phyloP scores from a whole-genome alignment of 2,888 invertebrate species.

The Vanessa cardui region DNA sequence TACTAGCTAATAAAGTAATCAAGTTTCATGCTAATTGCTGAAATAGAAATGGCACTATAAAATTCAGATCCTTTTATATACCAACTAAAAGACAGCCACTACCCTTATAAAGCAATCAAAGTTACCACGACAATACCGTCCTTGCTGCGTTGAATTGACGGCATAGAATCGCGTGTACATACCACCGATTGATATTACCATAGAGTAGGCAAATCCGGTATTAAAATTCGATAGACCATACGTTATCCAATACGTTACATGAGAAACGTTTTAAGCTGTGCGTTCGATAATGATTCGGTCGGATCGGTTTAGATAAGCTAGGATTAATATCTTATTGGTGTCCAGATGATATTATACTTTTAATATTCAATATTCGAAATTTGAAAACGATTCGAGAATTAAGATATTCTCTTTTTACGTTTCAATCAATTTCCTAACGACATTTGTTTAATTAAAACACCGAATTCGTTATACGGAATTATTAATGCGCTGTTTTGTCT shows the following conservation, averaged over 20 bases:
- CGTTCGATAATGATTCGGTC: constrained; percentile 49
- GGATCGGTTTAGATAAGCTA: constrained; percentile 43
- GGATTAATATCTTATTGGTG: constrained; percentile 35
- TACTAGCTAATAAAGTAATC: constrained; percentile 4
- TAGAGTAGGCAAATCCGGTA: constrained; percentile 69
- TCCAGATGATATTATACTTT: constrained; percentile 15
- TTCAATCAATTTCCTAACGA: no score
- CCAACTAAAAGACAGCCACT: constrained; percentile 21
- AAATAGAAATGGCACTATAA: constrained; percentile 30
- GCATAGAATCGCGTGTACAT: constrained; percentile 55
- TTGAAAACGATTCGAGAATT: no score
- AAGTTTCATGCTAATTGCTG: constrained; percentile 24
- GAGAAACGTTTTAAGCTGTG: constrained; percentile 74
- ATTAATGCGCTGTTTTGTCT: background rate
- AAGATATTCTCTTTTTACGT: no score
- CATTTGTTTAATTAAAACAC: no score
- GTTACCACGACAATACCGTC: constrained; percentile 34
- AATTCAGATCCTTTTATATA: constrained; percentile 33
- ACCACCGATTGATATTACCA: constrained; percentile 58
- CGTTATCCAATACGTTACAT: constrained; percentile 69
- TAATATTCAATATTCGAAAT: constrained; percentile 1
- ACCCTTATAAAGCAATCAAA: constrained; percentile 21
- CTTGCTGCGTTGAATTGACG: constrained; percentile 49
- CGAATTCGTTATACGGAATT: background rate
- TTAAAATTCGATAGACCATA: constrained; percentile 75